phyloP scores from a whole-genome alignment of 2,113 vertebrate species.

The Brachyhypopomus occidentalis region DNA sequence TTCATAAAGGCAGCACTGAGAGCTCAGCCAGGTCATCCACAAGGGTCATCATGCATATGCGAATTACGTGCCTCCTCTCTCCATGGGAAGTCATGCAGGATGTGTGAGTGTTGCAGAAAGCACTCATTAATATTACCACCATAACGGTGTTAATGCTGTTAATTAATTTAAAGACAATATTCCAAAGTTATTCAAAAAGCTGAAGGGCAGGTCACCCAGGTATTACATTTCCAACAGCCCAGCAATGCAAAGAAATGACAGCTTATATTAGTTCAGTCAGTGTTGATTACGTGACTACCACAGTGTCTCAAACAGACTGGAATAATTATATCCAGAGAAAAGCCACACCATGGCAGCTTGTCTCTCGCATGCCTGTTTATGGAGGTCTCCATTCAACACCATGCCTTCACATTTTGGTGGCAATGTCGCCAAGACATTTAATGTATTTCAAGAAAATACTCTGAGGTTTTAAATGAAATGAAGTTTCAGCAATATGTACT shows the following conservation, averaged over 20 bases:
- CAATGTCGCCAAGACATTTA: not conserved
- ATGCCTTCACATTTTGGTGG: slow-evolving; percentile 2
- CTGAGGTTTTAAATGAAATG: not conserved
- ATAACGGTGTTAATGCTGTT: not conserved
- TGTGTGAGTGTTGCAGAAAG: not conserved
- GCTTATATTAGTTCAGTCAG: slow-evolving; percentile 26
- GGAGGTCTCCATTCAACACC: not conserved
- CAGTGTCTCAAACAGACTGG: not conserved
- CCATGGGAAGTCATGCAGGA: slow-evolving; percentile 41
- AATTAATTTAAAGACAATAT: not conserved
- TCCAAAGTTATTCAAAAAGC: not conserved
- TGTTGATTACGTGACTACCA: not conserved
- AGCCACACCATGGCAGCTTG: not conserved
- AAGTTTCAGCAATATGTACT: not conserved
- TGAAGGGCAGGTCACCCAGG: not conserved
- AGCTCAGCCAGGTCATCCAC: not conserved
- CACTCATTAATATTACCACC: not conserved
- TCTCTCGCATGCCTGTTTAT: too few relatives aligned
- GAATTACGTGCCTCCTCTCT: not conserved
- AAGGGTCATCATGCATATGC: slow-evolving; percentile 7
- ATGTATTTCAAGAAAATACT: too few relatives aligned
- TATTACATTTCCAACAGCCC: slow-evolving; percentile 2
- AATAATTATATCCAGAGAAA: slow-evolving; percentile 45
- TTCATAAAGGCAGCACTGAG: not conserved
- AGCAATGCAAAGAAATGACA: slow-evolving; percentile 16